Base-by-base conservation (phyloP, 1,140 invertebrate species). In the Paramacrobiotus metropolitanus region DNA sequence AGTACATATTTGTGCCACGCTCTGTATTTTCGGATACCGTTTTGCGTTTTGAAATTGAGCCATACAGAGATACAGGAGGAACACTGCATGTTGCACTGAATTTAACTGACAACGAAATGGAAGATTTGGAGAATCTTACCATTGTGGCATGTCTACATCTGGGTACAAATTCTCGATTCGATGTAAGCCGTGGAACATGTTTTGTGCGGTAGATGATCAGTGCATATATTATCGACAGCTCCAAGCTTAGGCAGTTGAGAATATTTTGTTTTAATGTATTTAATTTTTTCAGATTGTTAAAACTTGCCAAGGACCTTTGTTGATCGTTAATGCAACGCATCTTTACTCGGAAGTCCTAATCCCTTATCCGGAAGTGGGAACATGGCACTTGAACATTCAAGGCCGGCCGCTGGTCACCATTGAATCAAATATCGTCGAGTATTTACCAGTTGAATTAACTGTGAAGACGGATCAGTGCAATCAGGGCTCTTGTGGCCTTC, bases 311-410 rank as follows among this genome's bases (percentile, higher is more conserved):
- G 48, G 48, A 24, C 48, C 48, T 9, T 24, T 55, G 15, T 9
- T 55, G 4, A 4, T 15, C 15, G 15, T 55, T 15, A 55, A 55
- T 24, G 21, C 15, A 4, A 20, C 48, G 15, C 21, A 20, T 20
- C 48, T 20, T 15, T 55, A 55, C 48, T 15, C 15, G 15, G 48
- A 55, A 24, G 48, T 24, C 9, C 4, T 55, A 15, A 4, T 69
- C 2, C 68, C 68, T 21, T 69, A 68, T 40, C 68, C 68, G n/a
- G 62, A 64, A 29, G 61, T 55, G 24, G 67, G 66, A 0, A 55
- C 44, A 1, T 69, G 65, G 64, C 67, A 68, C 61, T 31, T 69
- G 21, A 65, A 65, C 18, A 34, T 68, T 9, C 61, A 65, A 34
- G 66, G 66, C 15, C 15, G 15, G 15, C 48, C 48, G 15, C 28